phyloP scores from a whole-genome alignment of 30 jellyfish, hydroid and myxozoan species.

The Aurelia aurita complex sp. Pacific region DNA sequence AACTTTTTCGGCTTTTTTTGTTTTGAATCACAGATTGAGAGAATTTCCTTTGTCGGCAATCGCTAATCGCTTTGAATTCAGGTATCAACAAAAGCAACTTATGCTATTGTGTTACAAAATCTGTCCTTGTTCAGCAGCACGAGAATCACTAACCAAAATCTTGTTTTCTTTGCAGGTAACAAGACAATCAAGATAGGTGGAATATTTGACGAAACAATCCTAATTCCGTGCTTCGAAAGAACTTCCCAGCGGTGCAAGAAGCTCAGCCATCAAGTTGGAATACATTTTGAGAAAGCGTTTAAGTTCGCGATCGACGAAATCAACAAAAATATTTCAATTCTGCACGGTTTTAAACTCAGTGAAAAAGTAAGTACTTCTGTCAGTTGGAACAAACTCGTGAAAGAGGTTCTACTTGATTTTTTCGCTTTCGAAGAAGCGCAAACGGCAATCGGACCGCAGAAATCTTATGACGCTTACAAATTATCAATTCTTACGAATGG shows the following conservation, averaged over 20 bases:
- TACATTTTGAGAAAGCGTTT: conserved; percentile 73
- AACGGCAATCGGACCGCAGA: conserved; percentile 68
- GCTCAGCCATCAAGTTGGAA: conserved; percentile 73
- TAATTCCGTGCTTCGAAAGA: not conserved
- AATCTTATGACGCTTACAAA: conserved; percentile 55
- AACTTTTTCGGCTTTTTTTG: no score
- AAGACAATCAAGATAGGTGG: conserved; percentile 65
- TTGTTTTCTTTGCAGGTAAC: conserved; percentile 45
- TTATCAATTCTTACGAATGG: conserved; percentile 55
- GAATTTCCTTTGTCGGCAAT: no score
- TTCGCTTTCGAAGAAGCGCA: conserved; percentile 31
- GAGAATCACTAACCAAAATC: no score
- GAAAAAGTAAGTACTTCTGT: not conserved
- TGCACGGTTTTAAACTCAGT: conserved; percentile 71
- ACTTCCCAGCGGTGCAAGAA: conserved; percentile 4
- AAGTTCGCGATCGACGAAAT: conserved; percentile 59
- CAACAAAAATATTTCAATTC: conserved; percentile 57
- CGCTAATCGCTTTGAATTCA: no score
- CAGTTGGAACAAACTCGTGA: not conserved
- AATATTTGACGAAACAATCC: conserved; percentile 24
- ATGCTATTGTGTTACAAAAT: no score
- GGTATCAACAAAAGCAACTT: no score
- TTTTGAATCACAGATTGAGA: no score
- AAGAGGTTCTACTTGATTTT: not conserved
- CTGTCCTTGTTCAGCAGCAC: not conserved